Evolutionary conservation across 2,797 vertebrate genomes (phyloP), one percentile per base, ranked within the genome.

Genomic region (Periparus ater): DNA sequence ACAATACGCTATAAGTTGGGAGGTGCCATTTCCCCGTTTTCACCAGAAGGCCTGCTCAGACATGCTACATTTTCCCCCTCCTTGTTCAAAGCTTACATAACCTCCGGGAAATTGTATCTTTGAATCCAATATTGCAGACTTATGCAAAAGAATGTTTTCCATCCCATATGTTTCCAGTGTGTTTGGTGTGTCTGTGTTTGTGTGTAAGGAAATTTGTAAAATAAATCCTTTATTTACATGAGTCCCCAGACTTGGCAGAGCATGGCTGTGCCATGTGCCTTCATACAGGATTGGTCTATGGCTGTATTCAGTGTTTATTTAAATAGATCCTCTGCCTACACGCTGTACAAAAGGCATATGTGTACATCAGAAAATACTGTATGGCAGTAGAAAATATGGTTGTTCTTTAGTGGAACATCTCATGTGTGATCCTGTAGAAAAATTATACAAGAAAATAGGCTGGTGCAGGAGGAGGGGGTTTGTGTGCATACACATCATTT

Each of bases 11-110:
- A 5, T 82, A 80, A 97, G 92, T 89, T 91, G 53, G 92, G 96
- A 96, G 92, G 84, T 94, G 87, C 88, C 82, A 78, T 95, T 97
- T 88, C 88, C 63, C 92, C 20, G 23, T 93, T 94, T 95, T 95
- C 92, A 96, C 82, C 89, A 96, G 91, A 95, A 95, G 89, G 92
- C 77, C 84, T 76, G 67, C 85, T 91, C 79, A 92, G 84, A 83
- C 54, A 38, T 30, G 76, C 26, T 62, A 57, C 48, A 66, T 85
- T 97, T 96, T 92, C 3, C 58, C 68, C 48, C 36, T 94, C 45
- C 74, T 85, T 67, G 18, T 92, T 92, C 76, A 73, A 95, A 95
- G 89, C 88, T 92, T 71, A 83, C 30, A 34, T 71, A 95, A 86
- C 88, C 91, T 94, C 95, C 0, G 86, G 88, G 77, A 89, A 96